Percentiles rank a stretch among this genome's conserved stretches.
Conservation (phyloP, 2,113 vertebrate species). For the Balaeniceps rex region DNA sequence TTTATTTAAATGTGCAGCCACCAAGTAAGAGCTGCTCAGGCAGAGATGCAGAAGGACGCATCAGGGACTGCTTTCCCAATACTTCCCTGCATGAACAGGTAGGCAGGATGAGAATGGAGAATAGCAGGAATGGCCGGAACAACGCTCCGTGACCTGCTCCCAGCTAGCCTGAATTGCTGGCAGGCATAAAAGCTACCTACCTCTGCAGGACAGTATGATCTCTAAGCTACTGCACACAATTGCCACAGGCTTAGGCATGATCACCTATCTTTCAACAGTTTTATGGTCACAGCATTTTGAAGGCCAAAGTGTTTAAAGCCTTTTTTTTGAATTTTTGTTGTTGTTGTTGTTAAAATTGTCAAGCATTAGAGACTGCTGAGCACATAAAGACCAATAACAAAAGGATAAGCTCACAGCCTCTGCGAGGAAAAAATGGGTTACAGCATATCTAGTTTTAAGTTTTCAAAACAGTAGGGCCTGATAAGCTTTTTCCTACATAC, state of each 20-base stretch:
- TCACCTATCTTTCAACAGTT: background rate
- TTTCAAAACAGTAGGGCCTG: background rate
- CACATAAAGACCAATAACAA: background rate
- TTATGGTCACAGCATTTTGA: background rate
- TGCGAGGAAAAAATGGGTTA: background rate
- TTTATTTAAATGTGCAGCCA: background rate
- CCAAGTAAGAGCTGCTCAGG: background rate
- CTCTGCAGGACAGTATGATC: background rate
- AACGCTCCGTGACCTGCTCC: no score
- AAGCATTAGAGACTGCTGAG: background rate
- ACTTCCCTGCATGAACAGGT: background rate
- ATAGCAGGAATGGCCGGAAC: background rate
- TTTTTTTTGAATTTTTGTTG: background rate
- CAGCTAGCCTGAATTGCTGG: background rate
- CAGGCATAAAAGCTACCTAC: background rate
- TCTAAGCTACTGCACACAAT: background rate
- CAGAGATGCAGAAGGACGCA: background rate
- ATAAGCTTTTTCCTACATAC: background rate
- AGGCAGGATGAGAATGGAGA: background rate
- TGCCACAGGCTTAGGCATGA: background rate
- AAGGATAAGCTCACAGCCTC: background rate
- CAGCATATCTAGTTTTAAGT: background rate
- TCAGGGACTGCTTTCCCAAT: background rate
- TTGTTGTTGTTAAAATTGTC: background rate
- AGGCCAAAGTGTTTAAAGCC: background rate